Base-by-base conservation (phyloP, 2,888 invertebrate species). In the Papilio gigon region DNA sequence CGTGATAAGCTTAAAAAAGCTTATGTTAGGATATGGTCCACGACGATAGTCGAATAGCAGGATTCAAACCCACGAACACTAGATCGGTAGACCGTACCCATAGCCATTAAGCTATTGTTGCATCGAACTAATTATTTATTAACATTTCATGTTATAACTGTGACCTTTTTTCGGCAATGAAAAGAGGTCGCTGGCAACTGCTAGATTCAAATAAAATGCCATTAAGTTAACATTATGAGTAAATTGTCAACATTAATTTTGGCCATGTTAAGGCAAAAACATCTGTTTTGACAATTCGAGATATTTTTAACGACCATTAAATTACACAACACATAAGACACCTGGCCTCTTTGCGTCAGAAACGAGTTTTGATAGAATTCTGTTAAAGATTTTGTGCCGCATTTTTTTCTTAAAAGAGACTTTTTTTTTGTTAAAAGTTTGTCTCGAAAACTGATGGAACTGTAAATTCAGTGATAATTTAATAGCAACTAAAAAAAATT, bases 281-380 rank as follows among this genome's bases (percentile, higher is more conserved):
- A 47, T 47, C 59, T 66, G 47, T 60, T 66, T 44, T 33, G 33
- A 47, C 35, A 17, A 14, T 42, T 59, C 20, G 14, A 53, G 30
- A 53, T 9, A 33, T 20, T 67, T 61, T 61, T 30, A 53, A 61
- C 17, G 22, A 35, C 40, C 20, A 67, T 67, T 37, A 67, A 61
- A 50, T 60, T 59, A 53, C 14, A 67, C 30, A 27, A 40, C 50
- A 67, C 50, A 25, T 37, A 37, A 27, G 20, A 11, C 67, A 60
- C 30, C 50, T 61, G 67, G 17, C 50, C 37, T 40, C 20, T 27
- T 61, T 33, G 37, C 40, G 27, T 53, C 14, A 30, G 37, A 67
- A 61, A 61, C 67, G 17, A 61, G 67, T 67, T 67, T 67, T 11
- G 25, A 8, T 61, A 40, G 17, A 64, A 25, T 56, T 22, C 40